A percentile compares a stretch with the other conserved stretches of the same genome.
phyloP scores from a whole-genome alignment of 2,888 invertebrate genomes.

The Caenorhabditis sp. region DNA sequence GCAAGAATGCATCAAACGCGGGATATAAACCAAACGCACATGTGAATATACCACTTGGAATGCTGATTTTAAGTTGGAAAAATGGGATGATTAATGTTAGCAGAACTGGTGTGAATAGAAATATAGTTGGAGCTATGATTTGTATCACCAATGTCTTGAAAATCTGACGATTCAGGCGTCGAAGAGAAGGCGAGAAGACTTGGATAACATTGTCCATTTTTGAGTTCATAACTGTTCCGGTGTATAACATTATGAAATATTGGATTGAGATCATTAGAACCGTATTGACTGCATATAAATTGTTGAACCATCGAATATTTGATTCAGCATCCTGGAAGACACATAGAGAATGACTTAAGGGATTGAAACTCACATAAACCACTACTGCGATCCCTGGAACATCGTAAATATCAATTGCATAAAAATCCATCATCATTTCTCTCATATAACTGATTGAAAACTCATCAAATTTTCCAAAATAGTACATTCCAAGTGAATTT shows the following conservation, averaged over 20 bases:
- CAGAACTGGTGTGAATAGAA: conserved; percentile 10
- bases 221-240: background rate
- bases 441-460: conserved; percentile 2
- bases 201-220: background rate
- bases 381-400: conserved; percentile 1
- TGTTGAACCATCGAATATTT: conserved; percentile 14
- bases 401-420: background rate
- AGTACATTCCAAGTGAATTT: background rate
- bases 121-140: conserved; percentile 13
- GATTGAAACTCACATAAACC: conserved; percentile 2
- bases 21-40: background rate
- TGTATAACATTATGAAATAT: background rate
- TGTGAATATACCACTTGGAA: conserved; percentile 12
- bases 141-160: conserved; percentile 16
- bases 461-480: background rate
- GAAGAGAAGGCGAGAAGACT: background rate
- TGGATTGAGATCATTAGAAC: conserved; percentile 8
- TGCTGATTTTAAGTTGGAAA: conserved; percentile 6
- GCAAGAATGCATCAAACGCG: too few species aligned
- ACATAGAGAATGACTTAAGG: too few species aligned
- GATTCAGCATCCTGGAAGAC: too few species aligned
- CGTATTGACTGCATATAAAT: conserved; percentile 10
- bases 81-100: conserved; percentile 15
- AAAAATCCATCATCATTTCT: conserved; percentile 1
- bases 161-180: conserved; percentile 4